A percentile compares a stretch with the other conserved stretches of the same genome.
These are phyloP conservation scores for Poecile montanus DNA, from an alignment of 2,797 vertebrate species.

Conservation along the genomic window DNA sequence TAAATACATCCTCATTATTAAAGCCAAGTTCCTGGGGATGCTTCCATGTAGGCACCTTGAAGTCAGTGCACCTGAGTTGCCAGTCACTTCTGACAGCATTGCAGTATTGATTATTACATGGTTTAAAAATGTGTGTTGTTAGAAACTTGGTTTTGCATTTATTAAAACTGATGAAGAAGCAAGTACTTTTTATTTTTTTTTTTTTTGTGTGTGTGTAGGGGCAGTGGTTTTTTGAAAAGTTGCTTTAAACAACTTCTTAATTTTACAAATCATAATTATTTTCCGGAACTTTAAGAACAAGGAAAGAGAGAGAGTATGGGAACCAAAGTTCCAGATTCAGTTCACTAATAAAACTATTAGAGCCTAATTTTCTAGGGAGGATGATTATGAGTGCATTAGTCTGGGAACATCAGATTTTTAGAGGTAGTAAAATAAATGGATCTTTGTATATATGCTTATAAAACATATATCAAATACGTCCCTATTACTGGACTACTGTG, in stretches of 20 bases:
- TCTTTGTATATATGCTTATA: background rate
- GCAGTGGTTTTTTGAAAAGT: background rate
- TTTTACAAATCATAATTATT: background rate
- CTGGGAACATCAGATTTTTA: background rate
- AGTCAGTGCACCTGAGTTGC: background rate
- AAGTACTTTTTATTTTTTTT: too few relatives aligned
- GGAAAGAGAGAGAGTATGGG: background rate
- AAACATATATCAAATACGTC: background rate
- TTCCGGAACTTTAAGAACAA: background rate
- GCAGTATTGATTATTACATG: background rate
- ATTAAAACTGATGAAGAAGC: background rate
- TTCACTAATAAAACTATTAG: background rate
- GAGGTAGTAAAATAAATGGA: background rate
- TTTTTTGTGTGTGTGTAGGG: fast-evolving
- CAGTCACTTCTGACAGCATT: background rate
- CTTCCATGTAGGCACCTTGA: background rate
- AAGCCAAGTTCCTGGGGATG: background rate
- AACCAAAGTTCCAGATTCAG: background rate
- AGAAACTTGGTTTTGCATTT: background rate
- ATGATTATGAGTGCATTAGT: fast-evolving
- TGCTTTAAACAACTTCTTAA: background rate
- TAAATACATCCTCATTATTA: background rate
- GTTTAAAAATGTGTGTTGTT: background rate
- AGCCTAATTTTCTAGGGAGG: background rate
- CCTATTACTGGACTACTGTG: background rate